phyloP scores from a whole-genome alignment of 2,113 vertebrate genomes.

The Corvus cornix region DNA sequence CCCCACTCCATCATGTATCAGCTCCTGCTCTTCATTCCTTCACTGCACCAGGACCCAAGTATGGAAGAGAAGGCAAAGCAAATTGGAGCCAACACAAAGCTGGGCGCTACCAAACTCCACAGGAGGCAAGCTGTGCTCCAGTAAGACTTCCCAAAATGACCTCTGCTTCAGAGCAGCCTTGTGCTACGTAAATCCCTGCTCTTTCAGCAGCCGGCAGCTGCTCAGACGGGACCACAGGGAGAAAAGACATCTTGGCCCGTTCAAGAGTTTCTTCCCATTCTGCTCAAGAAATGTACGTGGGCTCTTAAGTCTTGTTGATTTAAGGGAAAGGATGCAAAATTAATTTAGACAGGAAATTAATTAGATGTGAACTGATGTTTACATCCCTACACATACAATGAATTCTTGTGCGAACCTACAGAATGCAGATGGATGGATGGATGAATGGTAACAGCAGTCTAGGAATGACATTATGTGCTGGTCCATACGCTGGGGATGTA shows the following conservation, averaged over 20 bases:
- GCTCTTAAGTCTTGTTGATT: slow-evolving; percentile 5
- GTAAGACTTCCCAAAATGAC: background rate
- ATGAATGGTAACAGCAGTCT: slow-evolving; percentile 1
- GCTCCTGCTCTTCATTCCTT: background rate
- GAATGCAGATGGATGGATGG: slow-evolving; percentile 27
- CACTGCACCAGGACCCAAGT: background rate
- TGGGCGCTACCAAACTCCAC: background rate
- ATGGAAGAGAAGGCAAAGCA: background rate
- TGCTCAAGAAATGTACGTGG: background rate
- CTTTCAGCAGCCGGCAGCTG: background rate
- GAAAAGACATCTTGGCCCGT: background rate
- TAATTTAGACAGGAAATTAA: slow-evolving; percentile 52
- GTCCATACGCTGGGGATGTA: slow-evolving; percentile 33
- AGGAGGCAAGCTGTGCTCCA: background rate
- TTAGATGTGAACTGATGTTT: slow-evolving; percentile 33
- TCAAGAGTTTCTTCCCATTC: background rate
- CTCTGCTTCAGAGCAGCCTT: background rate
- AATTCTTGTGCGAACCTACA: slow-evolving; percentile 1
- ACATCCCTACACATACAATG: background rate
- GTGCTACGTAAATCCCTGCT: background rate
- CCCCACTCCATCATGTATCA: accelerated
- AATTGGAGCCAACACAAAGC: background rate
- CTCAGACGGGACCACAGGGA: background rate
- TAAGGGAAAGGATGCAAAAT: slow-evolving; percentile 39
- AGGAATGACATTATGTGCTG: slow-evolving; percentile 39